A percentile compares a stretch with the other conserved stretches of the same genome.
These are phyloP conservation scores for Pandemis cinnamomeana DNA, from an alignment of 2,888 invertebrate genomes.

Conservation along the genomic window DNA sequence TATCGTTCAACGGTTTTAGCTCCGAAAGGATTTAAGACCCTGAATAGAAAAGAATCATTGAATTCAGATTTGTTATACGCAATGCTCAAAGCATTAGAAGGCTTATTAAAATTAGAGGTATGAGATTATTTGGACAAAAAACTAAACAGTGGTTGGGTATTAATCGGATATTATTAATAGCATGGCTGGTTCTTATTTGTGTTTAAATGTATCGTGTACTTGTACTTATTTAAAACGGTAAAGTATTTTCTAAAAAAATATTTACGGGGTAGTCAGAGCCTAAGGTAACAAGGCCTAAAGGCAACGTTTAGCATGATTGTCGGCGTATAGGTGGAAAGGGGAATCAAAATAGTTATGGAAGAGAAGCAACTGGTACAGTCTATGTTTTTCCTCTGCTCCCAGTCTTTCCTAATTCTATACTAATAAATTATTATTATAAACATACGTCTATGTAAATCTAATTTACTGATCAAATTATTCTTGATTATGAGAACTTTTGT, in stretches of 20 bases:
- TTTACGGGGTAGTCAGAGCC: no score
- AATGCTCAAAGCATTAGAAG: constrained; percentile 17
- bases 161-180: neutral
- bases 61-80: constrained; percentile 11
- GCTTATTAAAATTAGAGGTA: constrained; percentile 20
- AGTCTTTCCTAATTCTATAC: no score
- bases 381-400: no score
- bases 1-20: constrained; percentile 59
- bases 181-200: neutral
- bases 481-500: neutral
- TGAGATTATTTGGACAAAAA: constrained; percentile 8
- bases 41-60: constrained; percentile 1
- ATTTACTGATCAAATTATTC: neutral
- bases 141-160: neutral
- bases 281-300: no score
- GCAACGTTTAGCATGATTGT: no score
- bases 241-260: no score
- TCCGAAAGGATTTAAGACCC: neutral
- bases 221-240: no score
- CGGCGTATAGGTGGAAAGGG: no score
- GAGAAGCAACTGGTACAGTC: no score
- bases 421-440: neutral
- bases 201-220: neutral
- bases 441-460: neutral
- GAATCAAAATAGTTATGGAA: no score